These are phyloP conservation scores for Deilephila elpenor DNA, from an alignment of 2,888 invertebrate species.

Conservation along the genomic window DNA sequence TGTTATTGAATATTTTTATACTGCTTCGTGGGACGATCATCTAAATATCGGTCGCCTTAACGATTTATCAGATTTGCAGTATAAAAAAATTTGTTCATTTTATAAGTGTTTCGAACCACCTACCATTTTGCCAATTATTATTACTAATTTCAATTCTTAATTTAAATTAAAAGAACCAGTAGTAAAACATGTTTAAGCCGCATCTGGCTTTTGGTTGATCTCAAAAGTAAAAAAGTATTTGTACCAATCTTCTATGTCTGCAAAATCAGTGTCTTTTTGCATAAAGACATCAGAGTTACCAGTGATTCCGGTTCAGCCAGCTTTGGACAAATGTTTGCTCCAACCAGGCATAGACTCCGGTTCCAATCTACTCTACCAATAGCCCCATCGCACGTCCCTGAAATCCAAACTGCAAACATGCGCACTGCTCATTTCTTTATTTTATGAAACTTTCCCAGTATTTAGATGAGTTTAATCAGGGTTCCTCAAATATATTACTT, in stretches of 20 bases:
- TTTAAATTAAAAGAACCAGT: no score
- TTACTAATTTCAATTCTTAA: no score
- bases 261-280: background rate
- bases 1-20: background rate
- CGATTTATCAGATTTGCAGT: no score
- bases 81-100: no score
- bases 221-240: background rate
- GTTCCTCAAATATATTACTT: slow-evolving; percentile 28
- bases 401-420: slow-evolving; percentile 22
- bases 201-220: background rate
- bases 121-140: no score
- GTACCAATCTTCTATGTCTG: background rate
- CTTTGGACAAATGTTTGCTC: slow-evolving; percentile 3
- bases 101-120: no score
- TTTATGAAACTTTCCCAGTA: slow-evolving; percentile 20
- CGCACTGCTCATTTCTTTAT: slow-evolving; percentile 18
- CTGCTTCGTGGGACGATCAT: background rate
- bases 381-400: background rate
- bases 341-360: background rate
- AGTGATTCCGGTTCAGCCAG: background rate
- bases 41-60: background rate
- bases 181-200: no score
- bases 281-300: background rate
- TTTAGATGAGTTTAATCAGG: slow-evolving; percentile 27
- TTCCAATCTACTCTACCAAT: slow-evolving; percentile 20